These are phyloP conservation scores for Hydractinia echinata DNA, from an alignment of 30 jellyfish, hydroid and myxozoan species.

Conservation along the genomic window DNA sequence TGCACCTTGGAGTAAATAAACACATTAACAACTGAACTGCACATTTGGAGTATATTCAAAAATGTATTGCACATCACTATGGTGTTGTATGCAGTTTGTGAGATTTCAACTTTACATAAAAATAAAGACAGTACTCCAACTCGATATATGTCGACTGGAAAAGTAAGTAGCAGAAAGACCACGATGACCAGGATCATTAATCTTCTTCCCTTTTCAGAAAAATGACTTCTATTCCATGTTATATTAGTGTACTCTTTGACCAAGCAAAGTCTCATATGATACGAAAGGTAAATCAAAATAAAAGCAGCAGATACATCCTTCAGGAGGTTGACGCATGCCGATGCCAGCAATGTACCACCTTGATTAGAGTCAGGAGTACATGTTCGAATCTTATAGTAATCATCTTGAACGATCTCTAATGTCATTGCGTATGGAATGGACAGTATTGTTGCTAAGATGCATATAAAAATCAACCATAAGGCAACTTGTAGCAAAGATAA, in stretches of 20 bases:
- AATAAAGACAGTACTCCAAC: constrained; percentile 13
- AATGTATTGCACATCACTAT: constrained; percentile 33
- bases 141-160: constrained; percentile 57
- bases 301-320: constrained; percentile 30
- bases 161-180: constrained; percentile 37
- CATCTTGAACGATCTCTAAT: constrained; percentile 23
- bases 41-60: constrained; percentile 39
- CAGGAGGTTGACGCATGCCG: constrained; percentile 13
- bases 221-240: constrained; percentile 4
- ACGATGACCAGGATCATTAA: constrained; percentile 30
- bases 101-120: not conserved
- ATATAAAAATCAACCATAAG: constrained; percentile 3
- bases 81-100: constrained; percentile 24
- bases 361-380: constrained; percentile 40
- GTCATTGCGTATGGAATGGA: constrained; percentile 40
- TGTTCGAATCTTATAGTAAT: not conserved
- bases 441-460: constrained; percentile 26
- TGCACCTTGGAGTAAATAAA: constrained; percentile 44
- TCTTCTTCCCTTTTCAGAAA: constrained; percentile 15
- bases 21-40: constrained; percentile 46
- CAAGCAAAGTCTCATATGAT: constrained; percentile 14
- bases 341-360: constrained; percentile 2
- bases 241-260: not conserved
- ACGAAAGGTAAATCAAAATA: not conserved
- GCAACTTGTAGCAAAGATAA: not conserved